Conservation (phyloP, 1,140 invertebrate species). For the Bombyx mori region ASM3026992v2 NC_085110.1:14010501-14011000, state of each 20-base stretch:
- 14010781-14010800: slow-evolving; percentile 60
- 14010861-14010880: slow-evolving; percentile 77
- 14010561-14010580: slow-evolving; percentile 59
- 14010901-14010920: slow-evolving; percentile 97
- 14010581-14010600: slow-evolving; percentile 61
- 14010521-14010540: slow-evolving; percentile 55
- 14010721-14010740: slow-evolving; percentile 73
- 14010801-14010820: slow-evolving; percentile 84
- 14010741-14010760: slow-evolving; percentile 81
- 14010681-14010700: slow-evolving; percentile 53
- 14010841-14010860: slow-evolving; percentile 92
- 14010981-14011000: slow-evolving; percentile 91
- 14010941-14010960: slow-evolving; percentile 90
- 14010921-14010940: slow-evolving; percentile 94
- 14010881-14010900: slow-evolving; percentile 84
- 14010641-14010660: slow-evolving; percentile 74
- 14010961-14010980: slow-evolving; percentile 97
- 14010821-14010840: slow-evolving; percentile 87
- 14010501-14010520: slow-evolving; percentile 37
- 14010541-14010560: slow-evolving; percentile 55
- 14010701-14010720: slow-evolving; percentile 57
- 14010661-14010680: slow-evolving; percentile 73
- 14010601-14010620: slow-evolving; percentile 69
- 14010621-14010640: slow-evolving; percentile 57
- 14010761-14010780: slow-evolving; percentile 78